These are phyloP conservation scores for Notolepis coatsorum DNA, from an alignment of 2,797 vertebrate species.

Conservation along the genomic window DNA sequence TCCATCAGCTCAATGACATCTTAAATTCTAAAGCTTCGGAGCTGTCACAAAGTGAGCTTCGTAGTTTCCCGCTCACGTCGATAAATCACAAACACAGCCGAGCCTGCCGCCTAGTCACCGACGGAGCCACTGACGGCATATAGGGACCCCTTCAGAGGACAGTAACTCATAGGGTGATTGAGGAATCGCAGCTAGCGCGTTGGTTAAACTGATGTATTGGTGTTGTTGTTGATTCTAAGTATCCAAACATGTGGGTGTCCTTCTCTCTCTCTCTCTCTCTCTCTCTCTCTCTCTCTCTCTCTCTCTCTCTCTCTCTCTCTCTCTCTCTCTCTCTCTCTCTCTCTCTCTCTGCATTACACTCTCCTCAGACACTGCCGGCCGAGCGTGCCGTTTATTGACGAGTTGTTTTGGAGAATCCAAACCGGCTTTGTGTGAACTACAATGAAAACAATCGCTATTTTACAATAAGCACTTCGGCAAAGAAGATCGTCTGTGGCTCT, in stretches of 20 bases:
- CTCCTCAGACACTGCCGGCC: too few relatives aligned
- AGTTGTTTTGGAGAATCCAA: too few relatives aligned
- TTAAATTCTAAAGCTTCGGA: constrained; percentile 77
- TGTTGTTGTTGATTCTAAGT: neutral
- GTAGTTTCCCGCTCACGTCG: constrained; percentile 72
- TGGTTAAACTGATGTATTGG: constrained; percentile 11
- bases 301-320: too few relatives aligned
- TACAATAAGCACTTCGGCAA: too few relatives aligned
- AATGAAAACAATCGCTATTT: too few relatives aligned
- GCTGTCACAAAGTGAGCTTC: constrained; percentile 79
- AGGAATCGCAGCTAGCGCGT: constrained; percentile 22
- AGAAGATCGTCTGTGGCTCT: too few relatives aligned
- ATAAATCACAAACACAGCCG: constrained; percentile 73
- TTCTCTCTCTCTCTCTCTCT: neutral
- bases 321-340: too few relatives aligned
- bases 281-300: too few relatives aligned
- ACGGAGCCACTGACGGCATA: constrained; percentile 14
- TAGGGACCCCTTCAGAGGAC: neutral
- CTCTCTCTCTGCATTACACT: too few relatives aligned
- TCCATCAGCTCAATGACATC: constrained; percentile 81
- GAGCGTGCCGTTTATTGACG: too few relatives aligned
- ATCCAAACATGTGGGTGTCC: neutral
- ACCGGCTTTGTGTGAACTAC: too few relatives aligned
- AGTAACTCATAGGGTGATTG: constrained; percentile 20
- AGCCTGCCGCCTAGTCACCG: constrained; percentile 32